A percentile compares a stretch with the other conserved stretches of the same genome.
Conservation (phyloP, 35 echinoderm and acorn worm genomes). For the Ophioderma brevispina region DNA sequence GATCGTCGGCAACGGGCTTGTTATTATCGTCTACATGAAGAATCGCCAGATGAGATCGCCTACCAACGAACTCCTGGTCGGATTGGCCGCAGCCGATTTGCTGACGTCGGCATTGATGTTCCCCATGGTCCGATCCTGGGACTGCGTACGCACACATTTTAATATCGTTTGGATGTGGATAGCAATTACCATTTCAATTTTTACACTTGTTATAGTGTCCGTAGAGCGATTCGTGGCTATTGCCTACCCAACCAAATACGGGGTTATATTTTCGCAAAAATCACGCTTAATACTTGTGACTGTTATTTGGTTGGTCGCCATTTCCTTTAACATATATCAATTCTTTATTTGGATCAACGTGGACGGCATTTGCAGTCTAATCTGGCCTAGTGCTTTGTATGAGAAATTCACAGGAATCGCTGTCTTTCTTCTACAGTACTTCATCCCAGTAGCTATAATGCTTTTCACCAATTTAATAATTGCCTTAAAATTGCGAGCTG, state of each 20-base stretch:
- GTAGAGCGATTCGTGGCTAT: constrained; percentile 21
- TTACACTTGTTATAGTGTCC: constrained; percentile 2
- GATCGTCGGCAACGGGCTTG: constrained; percentile 61
- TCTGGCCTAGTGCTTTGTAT: neutral
- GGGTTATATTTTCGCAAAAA: neutral
- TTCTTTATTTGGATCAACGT: neutral
- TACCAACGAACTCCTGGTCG: constrained; percentile 68
- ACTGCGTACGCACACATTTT: neutral
- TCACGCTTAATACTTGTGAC: neutral
- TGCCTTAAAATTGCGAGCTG: neutral
- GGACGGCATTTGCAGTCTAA: neutral
- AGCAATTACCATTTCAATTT: constrained; percentile 4
- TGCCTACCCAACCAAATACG: neutral
- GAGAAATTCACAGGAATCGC: neutral
- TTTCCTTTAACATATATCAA: neutral
- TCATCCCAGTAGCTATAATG: neutral
- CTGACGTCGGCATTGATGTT: constrained; percentile 4
- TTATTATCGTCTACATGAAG: constrained; percentile 54
- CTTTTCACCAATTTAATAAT: neutral
- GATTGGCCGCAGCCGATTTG: constrained; percentile 77
- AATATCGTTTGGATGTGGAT: constrained; percentile 15
- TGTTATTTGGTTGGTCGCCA: neutral
- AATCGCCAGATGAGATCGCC: constrained; percentile 43
- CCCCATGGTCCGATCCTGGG: neutral
- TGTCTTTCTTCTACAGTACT: neutral